A percentile compares a stretch with the other conserved stretches of the same genome.
These are phyloP conservation scores for Caenorhabditis sp. DNA, from an alignment of 2,888 invertebrate species.

Conservation along the genomic window DNA sequence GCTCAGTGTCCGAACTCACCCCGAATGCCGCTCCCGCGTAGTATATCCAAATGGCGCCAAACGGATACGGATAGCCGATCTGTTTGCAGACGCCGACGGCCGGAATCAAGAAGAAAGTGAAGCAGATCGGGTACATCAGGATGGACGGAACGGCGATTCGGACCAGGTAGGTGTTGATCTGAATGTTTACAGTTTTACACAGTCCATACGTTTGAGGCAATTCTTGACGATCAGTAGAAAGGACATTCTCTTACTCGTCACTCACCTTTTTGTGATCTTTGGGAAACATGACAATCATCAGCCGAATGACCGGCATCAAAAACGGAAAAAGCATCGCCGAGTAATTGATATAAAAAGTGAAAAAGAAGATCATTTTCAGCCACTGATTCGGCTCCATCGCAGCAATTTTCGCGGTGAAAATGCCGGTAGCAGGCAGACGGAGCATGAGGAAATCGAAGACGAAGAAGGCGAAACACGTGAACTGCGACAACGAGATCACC, in stretches of 20 bases:
- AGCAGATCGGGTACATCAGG: slow-evolving; percentile 22
- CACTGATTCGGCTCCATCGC: slow-evolving; percentile 13
- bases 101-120: slow-evolving; percentile 39
- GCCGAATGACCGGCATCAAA: slow-evolving; percentile 6
- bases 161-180: slow-evolving; percentile 16
- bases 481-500: slow-evolving; percentile 33
- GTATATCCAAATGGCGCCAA: slow-evolving; percentile 28
- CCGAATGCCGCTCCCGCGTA: slow-evolving; percentile 27
- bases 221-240: too few relatives aligned
- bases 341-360: slow-evolving; percentile 18
- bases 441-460: slow-evolving; percentile 21
- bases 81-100: slow-evolving; percentile 32
- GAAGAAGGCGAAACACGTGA: slow-evolving; percentile 16
- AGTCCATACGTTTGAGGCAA: background rate
- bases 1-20: too few relatives aligned
- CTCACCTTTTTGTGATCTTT: slow-evolving; percentile 8
- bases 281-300: slow-evolving; percentile 5
- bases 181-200: background rate
- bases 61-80: slow-evolving; percentile 18
- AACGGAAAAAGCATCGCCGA: slow-evolving; percentile 28
- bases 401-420: slow-evolving; percentile 17
- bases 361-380: slow-evolving; percentile 11
- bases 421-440: slow-evolving; percentile 22
- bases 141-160: slow-evolving; percentile 6
- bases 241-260: too few relatives aligned